A percentile compares a stretch with the other conserved stretches of the same genome.
Conservation (phyloP, 2,797 vertebrate genomes). For the Rhynchotus rufescens region DNA sequence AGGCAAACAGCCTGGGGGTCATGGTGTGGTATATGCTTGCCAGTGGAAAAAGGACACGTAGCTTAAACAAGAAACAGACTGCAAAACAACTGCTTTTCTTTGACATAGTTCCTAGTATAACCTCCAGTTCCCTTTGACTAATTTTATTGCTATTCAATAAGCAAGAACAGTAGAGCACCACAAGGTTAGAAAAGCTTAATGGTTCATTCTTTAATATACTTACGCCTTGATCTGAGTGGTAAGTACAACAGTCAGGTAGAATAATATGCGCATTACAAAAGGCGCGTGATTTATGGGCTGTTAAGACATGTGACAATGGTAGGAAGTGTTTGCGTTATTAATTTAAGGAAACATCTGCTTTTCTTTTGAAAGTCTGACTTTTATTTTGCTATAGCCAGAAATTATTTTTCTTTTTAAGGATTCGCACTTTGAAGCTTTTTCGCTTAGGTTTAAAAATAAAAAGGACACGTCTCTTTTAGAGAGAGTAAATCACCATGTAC, state of each 20-base stretch:
- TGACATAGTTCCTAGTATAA: constrained; percentile 34
- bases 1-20: constrained; percentile 20
- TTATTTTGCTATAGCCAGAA: neutral
- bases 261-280: neutral
- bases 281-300: neutral
- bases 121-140: constrained; percentile 14
- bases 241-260: constrained; percentile 46
- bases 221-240: constrained; percentile 14
- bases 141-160: constrained; percentile 66
- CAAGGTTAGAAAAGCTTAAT: constrained; percentile 52
- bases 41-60: neutral
- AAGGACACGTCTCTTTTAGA: constrained; percentile 20
- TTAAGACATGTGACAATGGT: neutral
- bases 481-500: neutral
- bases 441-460: constrained; percentile 40
- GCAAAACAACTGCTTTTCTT: neutral
- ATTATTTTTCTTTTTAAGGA: neutral
- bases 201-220: constrained; percentile 10
- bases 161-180: constrained; percentile 11
- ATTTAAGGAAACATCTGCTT: constrained; percentile 32
- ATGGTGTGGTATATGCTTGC: neutral
- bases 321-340: neutral
- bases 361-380: constrained; percentile 45
- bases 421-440: constrained; percentile 21
- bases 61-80: neutral